Evolutionary conservation across 2,113 vertebrate genomes (phyloP).

Genomic region (Tringa solitaria): DNA sequence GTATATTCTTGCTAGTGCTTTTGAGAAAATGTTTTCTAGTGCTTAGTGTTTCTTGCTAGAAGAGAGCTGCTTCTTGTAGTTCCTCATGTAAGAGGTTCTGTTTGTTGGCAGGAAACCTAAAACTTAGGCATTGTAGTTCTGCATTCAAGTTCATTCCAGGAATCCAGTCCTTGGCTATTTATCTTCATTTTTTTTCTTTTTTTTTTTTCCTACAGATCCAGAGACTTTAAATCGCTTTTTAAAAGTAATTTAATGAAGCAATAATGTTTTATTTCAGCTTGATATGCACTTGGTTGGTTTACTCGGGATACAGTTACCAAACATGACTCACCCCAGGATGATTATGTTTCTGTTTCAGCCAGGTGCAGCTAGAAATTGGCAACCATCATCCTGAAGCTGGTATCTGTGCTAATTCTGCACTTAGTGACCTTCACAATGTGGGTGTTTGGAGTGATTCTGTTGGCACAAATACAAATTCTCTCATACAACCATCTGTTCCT

Average conservation of each 20-base stretch:
- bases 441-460: conserved; percentile 29
- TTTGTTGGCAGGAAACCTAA: conserved; percentile 3
- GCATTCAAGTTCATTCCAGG: background rate
- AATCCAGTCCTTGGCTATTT: background rate
- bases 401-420: conserved; percentile 50
- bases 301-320: background rate
- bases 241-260: conserved; percentile 7
- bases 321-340: conserved; percentile 26
- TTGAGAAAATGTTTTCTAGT: background rate
- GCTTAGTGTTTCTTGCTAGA: background rate
- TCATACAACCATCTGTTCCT: conserved; percentile 54
- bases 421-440: conserved; percentile 56
- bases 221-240: conserved; percentile 21
- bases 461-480: conserved; percentile 45
- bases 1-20: background rate
- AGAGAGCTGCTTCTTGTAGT: background rate
- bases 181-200: background rate
- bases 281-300: conserved; percentile 3
- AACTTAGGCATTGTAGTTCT: background rate
- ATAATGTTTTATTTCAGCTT: conserved; percentile 33
- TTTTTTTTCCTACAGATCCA: background rate
- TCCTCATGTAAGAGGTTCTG: background rate
- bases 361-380: conserved; percentile 56
- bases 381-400: background rate
- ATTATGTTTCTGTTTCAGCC: conserved; percentile 30